Percentiles rank a stretch among this genome's conserved stretches.
Conservation (phyloP, 2,888 invertebrate species). For the Drosophila birchii region DNA sequence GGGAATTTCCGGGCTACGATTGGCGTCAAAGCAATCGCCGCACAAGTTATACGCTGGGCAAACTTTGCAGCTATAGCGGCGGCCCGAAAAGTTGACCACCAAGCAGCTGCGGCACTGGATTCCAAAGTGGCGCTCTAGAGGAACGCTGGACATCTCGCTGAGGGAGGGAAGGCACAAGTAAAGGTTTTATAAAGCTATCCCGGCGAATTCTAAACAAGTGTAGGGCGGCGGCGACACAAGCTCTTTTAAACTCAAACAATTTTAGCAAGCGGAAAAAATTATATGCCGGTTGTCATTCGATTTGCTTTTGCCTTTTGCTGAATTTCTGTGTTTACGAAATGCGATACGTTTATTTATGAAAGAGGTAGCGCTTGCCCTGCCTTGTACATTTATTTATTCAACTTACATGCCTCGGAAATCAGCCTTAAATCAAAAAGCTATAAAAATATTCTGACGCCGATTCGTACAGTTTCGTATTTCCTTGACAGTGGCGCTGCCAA, state of each 20-base stretch:
- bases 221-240: background rate
- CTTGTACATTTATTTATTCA: background rate
- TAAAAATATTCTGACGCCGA: background rate
- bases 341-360: background rate
- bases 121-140: slow-evolving; percentile 53
- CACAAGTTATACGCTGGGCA: slow-evolving; percentile 55
- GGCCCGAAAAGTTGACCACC: slow-evolving; percentile 35
- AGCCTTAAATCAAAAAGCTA: background rate
- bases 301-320: background rate
- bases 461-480: background rate
- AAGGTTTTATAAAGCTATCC: background rate
- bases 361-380: background rate
- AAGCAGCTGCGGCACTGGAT: slow-evolving; percentile 46
- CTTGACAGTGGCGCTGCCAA: background rate
- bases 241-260: background rate
- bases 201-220: background rate
- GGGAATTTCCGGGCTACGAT: slow-evolving; percentile 8
- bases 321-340: slow-evolving; percentile 7
- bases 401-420: background rate
- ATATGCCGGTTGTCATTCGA: background rate
- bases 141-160: slow-evolving; percentile 8
- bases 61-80: slow-evolving; percentile 57
- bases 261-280: background rate
- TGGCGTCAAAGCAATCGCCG: slow-evolving; percentile 49
- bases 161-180: background rate